Base-by-base conservation (phyloP, 2,888 invertebrate genomes). In the Dastarcus helophoroides region DNA sequence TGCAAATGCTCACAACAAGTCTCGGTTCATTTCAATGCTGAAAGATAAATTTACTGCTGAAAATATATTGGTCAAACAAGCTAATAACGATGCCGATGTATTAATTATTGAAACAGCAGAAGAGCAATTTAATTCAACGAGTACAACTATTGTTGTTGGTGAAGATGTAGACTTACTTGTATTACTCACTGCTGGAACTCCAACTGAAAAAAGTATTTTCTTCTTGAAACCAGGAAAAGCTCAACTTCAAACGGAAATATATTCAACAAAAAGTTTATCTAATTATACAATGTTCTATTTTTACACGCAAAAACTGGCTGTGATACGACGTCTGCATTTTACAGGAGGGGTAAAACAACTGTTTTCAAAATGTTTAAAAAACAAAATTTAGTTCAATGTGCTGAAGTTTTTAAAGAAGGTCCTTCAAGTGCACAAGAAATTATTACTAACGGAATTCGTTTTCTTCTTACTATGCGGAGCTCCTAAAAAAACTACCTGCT, bases 41-140 rank as follows among this genome's bases (percentile, higher is more conserved):
- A 31, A 22, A 26, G 32, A 41, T 24, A 36, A 37, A 31, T 46
- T 53, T 40, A 44, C 43, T 2, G 31, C 46, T 42, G 47, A 41
- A 30, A 48, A 48, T 47, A 48, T 50, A 23, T 31, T 22, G 2
- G 47, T 49, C 7, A 44, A 47, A 47, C 48, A 51, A 50, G 52
- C 42, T 38, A 12, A 26, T 19, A 36, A 43, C 31, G 39, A 42
- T 34, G 45, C 43, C 32, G 42, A 41, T 43, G 44, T 44, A 11
- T 28, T 50, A 26, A 51, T 50, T 31, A 34, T 49, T 10, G 22
- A 9, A 22, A 22, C n/a, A 22, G n/a, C n/a, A n/a, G n/a, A n/a
- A n/a, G n/a, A 26, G 15, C 26, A 13, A 10, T 11, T 15, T 10
- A 15, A 13, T 29, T 29, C 22, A 22, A 25, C n/a, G 7, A 36